Base-by-base conservation (phyloP, 2,888 invertebrate genomes). In the Drosophila nigricruria region DNA sequence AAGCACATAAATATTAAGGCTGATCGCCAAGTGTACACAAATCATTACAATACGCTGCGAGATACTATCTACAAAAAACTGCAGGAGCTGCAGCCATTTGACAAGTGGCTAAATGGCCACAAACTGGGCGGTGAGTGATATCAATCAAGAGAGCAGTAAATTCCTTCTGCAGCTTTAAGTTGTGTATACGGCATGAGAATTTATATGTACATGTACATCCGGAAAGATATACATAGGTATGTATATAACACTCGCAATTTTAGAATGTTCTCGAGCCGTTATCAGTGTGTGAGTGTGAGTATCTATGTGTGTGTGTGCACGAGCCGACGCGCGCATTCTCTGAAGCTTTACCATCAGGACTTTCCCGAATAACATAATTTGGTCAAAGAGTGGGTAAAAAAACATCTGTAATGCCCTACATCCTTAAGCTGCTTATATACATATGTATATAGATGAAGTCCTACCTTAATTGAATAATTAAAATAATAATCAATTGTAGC, bases 91-190 rank as follows among this genome's bases (percentile, higher is more conserved):
- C 0, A 1, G 57, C 79, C 73, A 6, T 43, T 88, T 5, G 56
- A 38, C 3, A 73, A 68, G 16, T 58, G 75, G 57, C 12, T 73
- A 14, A 58, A 57, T 4, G 84, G 87, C 16, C 73, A 66, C 54
- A 68, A 59, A 23, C 47, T 88, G 16, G 70, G 68, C 2, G 89
- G 89, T 86, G 60, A 25, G 73, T 63, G n/a, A 30, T 23, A 23
- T 16, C 25, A 27, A 27, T 47, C 16, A 14, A 14, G 6, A 6
- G 23, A 8, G 9, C 9, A 43, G 6, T 23, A 1, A 43, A 43
- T n/a, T n/a, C 10, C n/a, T 10, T 27, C 5, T 10, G 27, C 47
- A 25, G 25, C 25, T 16, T 16, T 16, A 6, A 23, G 12, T 12
- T 20, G 12, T 20, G 20, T 18, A 18, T 40, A n/a, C 38, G 38